These are phyloP conservation scores for Crocallis elinguaria DNA, from an alignment of 2,888 invertebrate genomes.

Conservation along the genomic window DNA sequence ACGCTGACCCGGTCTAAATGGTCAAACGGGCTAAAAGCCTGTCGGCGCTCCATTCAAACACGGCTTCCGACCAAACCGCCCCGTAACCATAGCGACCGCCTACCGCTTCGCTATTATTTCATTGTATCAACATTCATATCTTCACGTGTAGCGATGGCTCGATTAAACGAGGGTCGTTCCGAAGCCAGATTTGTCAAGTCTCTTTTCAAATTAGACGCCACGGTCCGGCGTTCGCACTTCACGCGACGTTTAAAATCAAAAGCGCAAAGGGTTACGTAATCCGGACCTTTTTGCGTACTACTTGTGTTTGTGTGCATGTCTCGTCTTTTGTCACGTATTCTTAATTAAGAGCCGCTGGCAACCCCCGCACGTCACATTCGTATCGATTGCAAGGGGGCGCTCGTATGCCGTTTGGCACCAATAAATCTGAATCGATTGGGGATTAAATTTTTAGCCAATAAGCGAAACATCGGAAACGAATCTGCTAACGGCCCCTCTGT, in stretches of 20 bases:
- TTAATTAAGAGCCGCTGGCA: conserved; percentile 81
- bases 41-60: conserved; percentile 68
- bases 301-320: conserved; percentile 81
- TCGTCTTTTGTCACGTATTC: conserved; percentile 86
- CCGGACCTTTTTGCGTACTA: conserved; percentile 79
- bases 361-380: conserved; percentile 78
- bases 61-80: conserved; percentile 63
- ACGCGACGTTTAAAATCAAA: conserved; percentile 82
- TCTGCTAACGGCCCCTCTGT: conserved; percentile 70
- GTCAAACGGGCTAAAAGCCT: conserved; percentile 78
- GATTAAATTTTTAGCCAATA: conserved; percentile 57
- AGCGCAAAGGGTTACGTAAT: conserved; percentile 83
- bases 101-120: conserved; percentile 69
- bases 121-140: conserved; percentile 83
- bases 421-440: conserved; percentile 58
- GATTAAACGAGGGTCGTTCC: conserved; percentile 76
- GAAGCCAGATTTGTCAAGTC: conserved; percentile 83
- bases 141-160: conserved; percentile 73
- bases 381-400: conserved; percentile 74
- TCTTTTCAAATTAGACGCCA: conserved; percentile 80
- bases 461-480: conserved; percentile 62
- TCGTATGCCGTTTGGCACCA: conserved; percentile 50
- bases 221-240: conserved; percentile 75
- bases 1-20: conserved; percentile 74
- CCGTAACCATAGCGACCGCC: conserved; percentile 80